Evolutionary conservation across 2,113 vertebrate species (phyloP).

Genomic region (Emydura subglobosa): DNA sequence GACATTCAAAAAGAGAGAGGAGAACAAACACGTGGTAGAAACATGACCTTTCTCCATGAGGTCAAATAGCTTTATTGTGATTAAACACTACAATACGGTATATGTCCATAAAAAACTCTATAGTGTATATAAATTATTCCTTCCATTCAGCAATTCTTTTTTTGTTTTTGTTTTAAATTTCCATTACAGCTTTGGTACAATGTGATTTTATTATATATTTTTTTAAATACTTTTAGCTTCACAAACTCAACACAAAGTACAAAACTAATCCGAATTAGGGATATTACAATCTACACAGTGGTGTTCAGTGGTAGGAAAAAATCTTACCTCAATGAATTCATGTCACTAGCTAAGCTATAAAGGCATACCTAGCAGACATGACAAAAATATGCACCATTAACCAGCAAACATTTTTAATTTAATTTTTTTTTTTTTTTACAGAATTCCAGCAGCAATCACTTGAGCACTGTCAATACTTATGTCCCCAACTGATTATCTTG

Average conservation of each 20-base stretch:
- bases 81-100: constrained; percentile 89
- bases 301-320: constrained; percentile 89
- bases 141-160: constrained; percentile 81
- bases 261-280: constrained; percentile 86
- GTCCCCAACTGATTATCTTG: constrained; percentile 54
- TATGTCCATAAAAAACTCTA: constrained; percentile 88
- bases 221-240: constrained; percentile 87
- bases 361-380: constrained; percentile 85
- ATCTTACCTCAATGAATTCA: constrained; percentile 88
- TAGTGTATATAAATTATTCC: constrained; percentile 88
- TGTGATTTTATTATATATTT: constrained; percentile 81
- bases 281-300: constrained; percentile 89
- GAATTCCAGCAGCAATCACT: constrained; percentile 80
- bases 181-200: constrained; percentile 88
- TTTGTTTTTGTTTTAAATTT: constrained; percentile 61
- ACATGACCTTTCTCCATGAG: constrained; percentile 86
- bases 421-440: constrained; percentile 74
- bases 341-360: constrained; percentile 87
- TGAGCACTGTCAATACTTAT: constrained; percentile 58
- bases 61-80: constrained; percentile 88
- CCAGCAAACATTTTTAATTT: constrained; percentile 80
- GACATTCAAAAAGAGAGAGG: constrained; percentile 56
- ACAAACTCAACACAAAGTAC: constrained; percentile 91
- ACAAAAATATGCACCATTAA: constrained; percentile 88
- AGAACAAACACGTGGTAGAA: constrained; percentile 80